These are phyloP conservation scores for Agrochola circellaris DNA, from an alignment of 2,888 invertebrate species.

Conservation along the genomic window DNA sequence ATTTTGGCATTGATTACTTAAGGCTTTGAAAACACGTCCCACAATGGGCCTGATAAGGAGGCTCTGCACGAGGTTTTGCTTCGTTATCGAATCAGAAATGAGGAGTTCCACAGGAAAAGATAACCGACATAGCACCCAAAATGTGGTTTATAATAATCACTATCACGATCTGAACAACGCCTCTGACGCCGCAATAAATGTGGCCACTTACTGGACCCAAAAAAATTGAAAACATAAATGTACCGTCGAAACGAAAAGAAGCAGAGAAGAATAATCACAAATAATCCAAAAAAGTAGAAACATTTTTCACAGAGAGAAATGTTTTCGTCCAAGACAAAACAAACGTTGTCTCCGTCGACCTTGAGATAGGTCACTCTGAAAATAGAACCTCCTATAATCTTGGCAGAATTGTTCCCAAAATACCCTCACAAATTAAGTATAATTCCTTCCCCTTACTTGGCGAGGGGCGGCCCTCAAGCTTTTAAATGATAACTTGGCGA, in stretches of 20 bases:
- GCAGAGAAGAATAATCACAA: background rate
- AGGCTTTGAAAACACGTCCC: background rate
- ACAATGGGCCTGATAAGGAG: background rate
- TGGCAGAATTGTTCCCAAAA: slow-evolving; percentile 32
- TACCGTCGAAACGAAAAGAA: background rate
- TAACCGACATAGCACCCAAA: background rate
- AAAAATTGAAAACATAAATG: background rate
- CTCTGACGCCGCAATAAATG: background rate
- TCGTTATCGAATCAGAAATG: background rate
- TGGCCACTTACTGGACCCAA: background rate
- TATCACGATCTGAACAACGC: background rate
- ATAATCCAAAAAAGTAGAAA: background rate
- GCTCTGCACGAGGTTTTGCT: background rate
- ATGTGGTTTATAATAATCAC: background rate
- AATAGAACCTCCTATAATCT: slow-evolving; percentile 38
- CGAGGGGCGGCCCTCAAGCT: slow-evolving; percentile 31
- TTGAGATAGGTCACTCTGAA: slow-evolving; percentile 27
- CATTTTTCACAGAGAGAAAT: background rate
- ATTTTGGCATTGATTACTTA: background rate
- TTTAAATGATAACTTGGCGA: slow-evolving; percentile 58
- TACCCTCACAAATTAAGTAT: slow-evolving; percentile 50
- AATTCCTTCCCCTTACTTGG: slow-evolving; percentile 24
- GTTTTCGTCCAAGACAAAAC: slow-evolving; percentile 5
- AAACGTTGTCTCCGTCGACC: slow-evolving; percentile 14
- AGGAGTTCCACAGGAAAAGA: rapidly evolving